Evolutionary conservation across 2,888 invertebrate genomes (phyloP), one percentile per base, ranked within the genome.

Genomic region (Ophraella communa): DNA sequence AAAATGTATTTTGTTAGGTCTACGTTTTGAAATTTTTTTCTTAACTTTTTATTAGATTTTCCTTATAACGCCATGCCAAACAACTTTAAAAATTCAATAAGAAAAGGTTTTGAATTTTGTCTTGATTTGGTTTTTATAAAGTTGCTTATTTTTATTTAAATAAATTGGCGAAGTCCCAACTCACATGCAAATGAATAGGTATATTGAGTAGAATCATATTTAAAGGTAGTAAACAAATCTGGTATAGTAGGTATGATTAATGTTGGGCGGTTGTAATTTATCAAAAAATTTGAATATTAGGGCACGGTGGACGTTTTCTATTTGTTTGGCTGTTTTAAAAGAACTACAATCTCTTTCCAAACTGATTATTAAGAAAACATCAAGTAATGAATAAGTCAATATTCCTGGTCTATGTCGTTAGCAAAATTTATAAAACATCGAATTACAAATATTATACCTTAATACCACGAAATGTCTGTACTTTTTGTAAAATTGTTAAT

Each of bases 271-370:
- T 20, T 33, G 20, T 53, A 53, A 53, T 53, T 53, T 33, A 53
- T 53, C 52, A 53, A 35, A 35, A 53, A 8, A 18, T 53, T 53
- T 53, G 52, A 53, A 53, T 33, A 53, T 14, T 20, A 35, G 52
- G 33, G n/a, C 30, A 53, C 17, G 17, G 20, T 11, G 17, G 52
- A 30, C 30, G 33, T 33, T 20, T 30, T 53, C 18, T 18, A 51
- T 51, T 51, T 51, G 51, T 51, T 51, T 51, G 47, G 21, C n/a
- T 47, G 23, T 23, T 42, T 23, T 14, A 47, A 47, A 47, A 23
- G 21, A 23, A n/a, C 23, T 23, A 7, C 23, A 47, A 47, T 39
- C 39, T 7, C 14, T 39, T 17, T 39, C 39, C 1, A 35, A 39
- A 39, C 39, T 4, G 17, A 14, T 5, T 39, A 4, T 39, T 7